Evolutionary conservation across 2,113 vertebrate genomes (phyloP).

Genomic region (Neolamprologus longior): DNA sequence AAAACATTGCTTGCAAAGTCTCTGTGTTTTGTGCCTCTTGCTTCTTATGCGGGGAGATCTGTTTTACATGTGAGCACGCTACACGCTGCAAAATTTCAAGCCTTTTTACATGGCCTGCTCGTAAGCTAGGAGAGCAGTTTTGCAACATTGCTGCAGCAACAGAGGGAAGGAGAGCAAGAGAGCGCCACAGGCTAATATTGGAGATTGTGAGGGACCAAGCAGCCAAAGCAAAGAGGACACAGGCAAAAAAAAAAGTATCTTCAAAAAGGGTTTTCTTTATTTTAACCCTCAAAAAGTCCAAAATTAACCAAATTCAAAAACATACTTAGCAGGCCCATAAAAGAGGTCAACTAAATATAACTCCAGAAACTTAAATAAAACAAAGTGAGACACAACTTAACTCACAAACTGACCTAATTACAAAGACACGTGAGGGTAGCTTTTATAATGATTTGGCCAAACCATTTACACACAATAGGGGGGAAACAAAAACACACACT

Average conservation of each 20-base stretch:
- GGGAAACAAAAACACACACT: neutral
- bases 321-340: neutral
- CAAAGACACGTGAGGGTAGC: neutral
- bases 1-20: neutral
- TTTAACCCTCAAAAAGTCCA: neutral
- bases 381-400: neutral
- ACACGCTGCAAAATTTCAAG: neutral
- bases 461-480: neutral
- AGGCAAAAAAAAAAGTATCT: neutral
- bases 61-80: neutral
- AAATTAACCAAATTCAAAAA: neutral
- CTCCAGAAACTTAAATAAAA: neutral
- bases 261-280: too few relatives aligned
- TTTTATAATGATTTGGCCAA: neutral
- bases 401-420: neutral
- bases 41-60: neutral
- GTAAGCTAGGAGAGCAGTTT: neutral
- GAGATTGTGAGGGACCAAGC: neutral
- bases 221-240: neutral
- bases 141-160: neutral
- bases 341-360: neutral
- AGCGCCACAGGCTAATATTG: neutral
- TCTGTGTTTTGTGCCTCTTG: neutral
- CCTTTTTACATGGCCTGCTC: fast-evolving
- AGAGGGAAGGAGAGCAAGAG: neutral